phyloP scores from a whole-genome alignment of 2,797 vertebrate genomes.

The Menidia menidia region DNA sequence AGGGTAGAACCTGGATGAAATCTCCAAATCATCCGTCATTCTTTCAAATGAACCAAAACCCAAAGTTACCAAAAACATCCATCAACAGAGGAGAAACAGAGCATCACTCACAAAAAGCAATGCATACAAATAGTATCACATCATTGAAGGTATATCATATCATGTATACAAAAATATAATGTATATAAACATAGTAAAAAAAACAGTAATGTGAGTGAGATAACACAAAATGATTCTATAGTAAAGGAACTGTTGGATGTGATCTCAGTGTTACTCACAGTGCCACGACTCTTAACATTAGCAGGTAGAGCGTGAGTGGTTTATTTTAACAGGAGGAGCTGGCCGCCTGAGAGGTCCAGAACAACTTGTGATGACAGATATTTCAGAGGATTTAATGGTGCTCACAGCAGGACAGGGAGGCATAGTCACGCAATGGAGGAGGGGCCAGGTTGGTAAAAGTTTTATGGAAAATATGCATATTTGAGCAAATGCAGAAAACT shows the following conservation, averaged over 20 bases:
- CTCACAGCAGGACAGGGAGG: slow-evolving; percentile 43
- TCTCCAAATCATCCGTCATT: not conserved
- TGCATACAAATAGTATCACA: too few species aligned
- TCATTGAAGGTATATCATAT: too few species aligned
- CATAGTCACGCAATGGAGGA: slow-evolving; percentile 54
- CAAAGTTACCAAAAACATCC: too few species aligned
- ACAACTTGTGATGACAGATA: slow-evolving; percentile 47
- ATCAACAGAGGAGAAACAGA: not conserved
- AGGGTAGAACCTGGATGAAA: not conserved
- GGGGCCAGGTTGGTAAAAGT: slow-evolving; percentile 42
- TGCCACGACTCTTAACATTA: slow-evolving; percentile 16
- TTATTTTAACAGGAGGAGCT: slow-evolving; percentile 20
- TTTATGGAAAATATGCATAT: slow-evolving; percentile 57
- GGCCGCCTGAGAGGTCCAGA: slow-evolving; percentile 34
- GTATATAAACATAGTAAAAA: too few species aligned
- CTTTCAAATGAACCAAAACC: too few species aligned
- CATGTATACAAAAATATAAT: too few species aligned
- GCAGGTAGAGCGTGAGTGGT: slow-evolving; percentile 9
- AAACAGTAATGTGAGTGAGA: not conserved
- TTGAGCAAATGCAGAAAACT: slow-evolving; percentile 42
- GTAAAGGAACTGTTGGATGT: slow-evolving; percentile 26
- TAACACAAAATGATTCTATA: slow-evolving; percentile 1
- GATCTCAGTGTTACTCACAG: slow-evolving; percentile 14
- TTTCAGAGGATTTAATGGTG: slow-evolving; percentile 61
- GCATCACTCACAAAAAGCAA: too few species aligned